Evolutionary conservation across 2,113 vertebrate species (phyloP).

Genomic region (Charina bottae): DNA sequence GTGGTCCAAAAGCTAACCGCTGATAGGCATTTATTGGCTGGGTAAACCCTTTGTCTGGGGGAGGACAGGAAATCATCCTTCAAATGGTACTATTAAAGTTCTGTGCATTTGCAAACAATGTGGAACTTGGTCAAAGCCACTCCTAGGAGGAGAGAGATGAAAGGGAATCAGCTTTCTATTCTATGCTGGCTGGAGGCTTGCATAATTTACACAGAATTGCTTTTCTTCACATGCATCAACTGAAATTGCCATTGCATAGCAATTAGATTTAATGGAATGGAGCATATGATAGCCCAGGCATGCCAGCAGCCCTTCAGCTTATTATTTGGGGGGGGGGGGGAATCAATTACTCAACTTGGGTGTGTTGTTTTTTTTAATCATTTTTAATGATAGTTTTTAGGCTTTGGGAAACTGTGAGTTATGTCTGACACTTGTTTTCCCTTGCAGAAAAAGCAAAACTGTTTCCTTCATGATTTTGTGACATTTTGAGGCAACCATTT

Average conservation of each 20-base stretch:
- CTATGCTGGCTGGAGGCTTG: slow-evolving; percentile 51
- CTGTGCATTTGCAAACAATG: not conserved
- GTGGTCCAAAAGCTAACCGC: not conserved
- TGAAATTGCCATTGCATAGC: slow-evolving; percentile 58
- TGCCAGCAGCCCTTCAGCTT: slow-evolving; percentile 66
- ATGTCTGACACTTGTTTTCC: slow-evolving; percentile 18
- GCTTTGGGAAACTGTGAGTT: slow-evolving; percentile 14
- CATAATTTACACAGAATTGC: slow-evolving; percentile 54
- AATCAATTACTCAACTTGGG: slow-evolving; percentile 58
- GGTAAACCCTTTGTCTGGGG: not conserved
- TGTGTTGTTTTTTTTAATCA: slow-evolving; percentile 11
- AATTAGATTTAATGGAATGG: slow-evolving; percentile 70
- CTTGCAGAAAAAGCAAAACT: not conserved
- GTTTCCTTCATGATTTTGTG: not conserved
- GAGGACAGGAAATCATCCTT: not conserved
- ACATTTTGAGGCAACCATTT: not conserved
- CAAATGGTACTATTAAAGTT: not conserved
- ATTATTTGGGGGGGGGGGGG: slow-evolving; percentile 61
- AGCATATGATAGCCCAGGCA: slow-evolving; percentile 57
- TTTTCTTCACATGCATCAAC: slow-evolving; percentile 54
- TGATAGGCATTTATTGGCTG: not conserved
- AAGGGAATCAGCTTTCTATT: slow-evolving; percentile 34
- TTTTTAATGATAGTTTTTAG: slow-evolving; percentile 15
- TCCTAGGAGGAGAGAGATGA: not conserved
- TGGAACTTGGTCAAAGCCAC: slow-evolving; percentile 8